Base-by-base conservation (phyloP, 1,140 invertebrate species). In the Wasmannia auropunctata region DNA sequence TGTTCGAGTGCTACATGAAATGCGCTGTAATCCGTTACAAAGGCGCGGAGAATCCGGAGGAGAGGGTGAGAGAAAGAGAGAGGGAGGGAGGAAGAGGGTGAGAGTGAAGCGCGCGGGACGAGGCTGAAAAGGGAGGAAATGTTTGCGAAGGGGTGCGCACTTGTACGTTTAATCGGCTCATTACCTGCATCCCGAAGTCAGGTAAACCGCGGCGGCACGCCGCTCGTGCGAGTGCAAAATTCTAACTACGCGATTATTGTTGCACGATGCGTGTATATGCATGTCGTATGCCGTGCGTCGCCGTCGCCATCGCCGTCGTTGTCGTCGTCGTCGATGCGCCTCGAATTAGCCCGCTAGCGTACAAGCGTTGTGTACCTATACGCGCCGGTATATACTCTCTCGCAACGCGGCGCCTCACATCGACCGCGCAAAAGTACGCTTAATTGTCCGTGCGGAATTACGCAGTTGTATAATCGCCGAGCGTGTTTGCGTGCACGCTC, bases 121-220 rank as follows among this genome's bases (percentile, higher is more conserved):
- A 77, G 74, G 56, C 8, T 56, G 86, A 69, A 43, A 67, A 70
- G 67, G 62, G 19, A 72, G 83, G 83, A 85, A 77, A 86, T 74
- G 79, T 74, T 83, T 74, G 79, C 79, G 67, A 67, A 83, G 77
- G 63, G 37, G 51, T 72, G 67, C 34, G 37, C n/a, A 60, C 79
- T 83, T 83, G 67, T 83, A 83, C 79, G 65, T 83, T 83, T 83
- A 83, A 83, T 74, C 79, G 79, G 79, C 79, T 83, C 79, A 83
- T 83, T 83, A 83, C 79, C 79, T 83, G 79, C 67, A 72, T 72
- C 67, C 67, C 67, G 37, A 83, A 83, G 79, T 83, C 51, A 83
- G 67, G 51, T 74, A 83, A 83, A 83, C 51, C 67, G 28, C 51
- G n/a, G 46, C 46, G 62, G 49, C 63, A 49, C 40, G 65, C 77